Evolutionary conservation across 2,797 vertebrate genomes (phyloP).

Genomic region (Eutrigla gurnardus): DNA sequence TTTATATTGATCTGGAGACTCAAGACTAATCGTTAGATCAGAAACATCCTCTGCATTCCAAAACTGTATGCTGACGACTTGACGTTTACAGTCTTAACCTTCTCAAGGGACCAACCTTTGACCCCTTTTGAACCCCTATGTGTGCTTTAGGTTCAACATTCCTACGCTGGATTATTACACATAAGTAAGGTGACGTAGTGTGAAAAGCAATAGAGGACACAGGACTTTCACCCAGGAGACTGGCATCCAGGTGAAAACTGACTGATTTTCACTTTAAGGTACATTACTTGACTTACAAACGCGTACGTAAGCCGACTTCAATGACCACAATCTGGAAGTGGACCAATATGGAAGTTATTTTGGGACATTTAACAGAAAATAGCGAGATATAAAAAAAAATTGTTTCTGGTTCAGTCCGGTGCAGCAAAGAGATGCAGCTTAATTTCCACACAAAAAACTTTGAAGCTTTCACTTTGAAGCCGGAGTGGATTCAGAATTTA

Average conservation of each 20-base stretch:
- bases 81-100: too few species aligned
- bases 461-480: constrained; percentile 43
- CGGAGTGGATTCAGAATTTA: constrained; percentile 32
- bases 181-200: neutral
- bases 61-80: neutral
- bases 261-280: too few species aligned
- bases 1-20: neutral
- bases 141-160: neutral
- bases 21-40: neutral
- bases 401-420: neutral
- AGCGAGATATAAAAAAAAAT: neutral
- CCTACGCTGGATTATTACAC: neutral
- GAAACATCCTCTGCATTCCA: neutral
- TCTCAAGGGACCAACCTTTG: neutral
- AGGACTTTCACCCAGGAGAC: neutral
- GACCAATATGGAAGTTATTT: too few species aligned
- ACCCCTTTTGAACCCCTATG: neutral
- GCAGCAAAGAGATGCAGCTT: constrained; percentile 30
- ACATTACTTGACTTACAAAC: too few species aligned
- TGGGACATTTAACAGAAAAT: too few species aligned
- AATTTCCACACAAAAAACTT: constrained; percentile 25
- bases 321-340: too few species aligned
- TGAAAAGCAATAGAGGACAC: neutral
- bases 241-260: neutral
- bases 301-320: too few species aligned